Evolutionary conservation across 2,797 vertebrate genomes (phyloP), one percentile per base, ranked within the genome.

Genomic region (Myioborus miniatus): DNA sequence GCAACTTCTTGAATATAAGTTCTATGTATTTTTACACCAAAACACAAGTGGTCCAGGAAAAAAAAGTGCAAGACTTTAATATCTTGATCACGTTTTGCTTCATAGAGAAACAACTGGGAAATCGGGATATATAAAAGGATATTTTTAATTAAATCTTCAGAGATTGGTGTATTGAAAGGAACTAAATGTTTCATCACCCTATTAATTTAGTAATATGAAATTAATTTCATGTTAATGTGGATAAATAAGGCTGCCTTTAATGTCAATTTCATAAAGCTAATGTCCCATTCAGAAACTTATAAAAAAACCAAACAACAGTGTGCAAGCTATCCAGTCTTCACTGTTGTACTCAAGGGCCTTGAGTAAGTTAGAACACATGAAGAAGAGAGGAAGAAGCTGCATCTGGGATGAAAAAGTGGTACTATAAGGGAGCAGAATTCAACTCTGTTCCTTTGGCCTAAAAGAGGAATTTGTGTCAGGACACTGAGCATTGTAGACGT

Each of bases 221-320:
- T 95, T 93, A 96, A 97, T 97, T 92, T 97, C 81, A 95, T 32
- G 6, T 86, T 91, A 94, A 88, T 91, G 89, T 89, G 87, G 72
- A 94, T 94, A 97, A 97, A 97, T 95, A 97, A 95, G 80, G 74
- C 77, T 83, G 65, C 75, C 86, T 94, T 96, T 96, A 96, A 95
- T 52, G 11, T 90, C 97, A 96, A 85, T 97, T 97, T 94, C 95
- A 94, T 89, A 94, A 94, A 95, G 68, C 74, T 89, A 94, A 97
- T 91, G 91, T 63, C 65, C 84, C 63, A 21, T 55, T 74, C 69
- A 85, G 79, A 90, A 94, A 78, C 65, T 50, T 3, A 36, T 17
- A 14, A 26, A 52, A 60, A 43, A 36, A 68, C 26, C 26, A 53
- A 50, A 70, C 20, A 58, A 59, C 83, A 65, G 37, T 58, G 52